phyloP scores from a whole-genome alignment of 2,113 vertebrate genomes.

The Diphyllodes magnificus region DNA sequence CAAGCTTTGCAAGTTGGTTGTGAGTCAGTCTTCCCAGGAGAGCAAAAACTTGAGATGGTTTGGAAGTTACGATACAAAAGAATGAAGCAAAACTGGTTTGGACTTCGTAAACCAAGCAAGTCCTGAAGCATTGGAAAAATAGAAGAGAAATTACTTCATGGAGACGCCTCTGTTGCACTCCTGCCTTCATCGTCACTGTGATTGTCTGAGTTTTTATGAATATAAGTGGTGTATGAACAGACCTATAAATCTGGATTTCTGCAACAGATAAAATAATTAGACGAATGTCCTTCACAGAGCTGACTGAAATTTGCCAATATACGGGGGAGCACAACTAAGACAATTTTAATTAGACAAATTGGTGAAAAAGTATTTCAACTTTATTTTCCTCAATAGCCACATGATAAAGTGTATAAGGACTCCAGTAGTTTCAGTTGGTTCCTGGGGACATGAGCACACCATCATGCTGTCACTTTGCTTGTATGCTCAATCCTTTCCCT shows the following conservation, averaged over 20 bases:
- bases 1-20: neutral
- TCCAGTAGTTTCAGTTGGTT: neutral
- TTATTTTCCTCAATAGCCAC: neutral
- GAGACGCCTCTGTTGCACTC: neutral
- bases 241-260: neutral
- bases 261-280: neutral
- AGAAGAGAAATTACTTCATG: neutral
- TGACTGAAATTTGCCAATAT: neutral
- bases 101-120: neutral
- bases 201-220: neutral
- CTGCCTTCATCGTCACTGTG: neutral
- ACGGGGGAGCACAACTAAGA: neutral
- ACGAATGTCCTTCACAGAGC: neutral
- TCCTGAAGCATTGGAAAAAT: neutral
- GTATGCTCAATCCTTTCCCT: neutral
- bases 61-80: neutral
- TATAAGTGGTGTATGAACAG: neutral
- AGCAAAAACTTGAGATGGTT: neutral
- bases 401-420: neutral
- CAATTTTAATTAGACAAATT: neutral
- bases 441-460: neutral
- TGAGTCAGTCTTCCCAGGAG: neutral
- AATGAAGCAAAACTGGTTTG: conserved; percentile 28
- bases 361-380: conserved; percentile 14
- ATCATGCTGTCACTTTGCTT: neutral